phyloP scores from a whole-genome alignment of 2,113 vertebrate species.

The Python bivittatus region DNA sequence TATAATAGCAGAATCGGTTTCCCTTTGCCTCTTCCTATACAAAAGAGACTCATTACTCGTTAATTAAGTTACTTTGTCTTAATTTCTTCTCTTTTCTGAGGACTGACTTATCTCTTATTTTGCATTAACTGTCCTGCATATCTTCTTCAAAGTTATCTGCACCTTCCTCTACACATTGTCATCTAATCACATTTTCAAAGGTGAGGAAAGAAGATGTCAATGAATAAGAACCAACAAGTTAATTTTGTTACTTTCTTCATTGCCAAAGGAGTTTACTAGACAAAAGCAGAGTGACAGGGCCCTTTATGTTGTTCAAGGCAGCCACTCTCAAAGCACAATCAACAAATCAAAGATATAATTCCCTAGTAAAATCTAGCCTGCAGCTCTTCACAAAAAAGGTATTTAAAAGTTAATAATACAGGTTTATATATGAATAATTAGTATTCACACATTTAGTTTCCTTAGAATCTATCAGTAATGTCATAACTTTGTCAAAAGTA shows the following conservation, averaged over 20 bases:
- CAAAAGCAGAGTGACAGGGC: background rate
- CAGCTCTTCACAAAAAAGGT: background rate
- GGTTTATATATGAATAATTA: background rate
- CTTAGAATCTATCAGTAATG: background rate
- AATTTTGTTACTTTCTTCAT: background rate
- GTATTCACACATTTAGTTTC: background rate
- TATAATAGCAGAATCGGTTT: background rate
- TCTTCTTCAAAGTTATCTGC: background rate
- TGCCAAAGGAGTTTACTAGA: background rate
- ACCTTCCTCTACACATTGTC: background rate
- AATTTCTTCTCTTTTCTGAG: background rate
- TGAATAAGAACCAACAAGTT: background rate
- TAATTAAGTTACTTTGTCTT: background rate
- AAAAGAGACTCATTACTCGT: background rate
- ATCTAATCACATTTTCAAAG: background rate
- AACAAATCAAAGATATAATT: background rate
- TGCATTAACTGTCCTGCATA: background rate
- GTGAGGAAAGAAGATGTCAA: background rate
- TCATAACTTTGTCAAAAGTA: background rate
- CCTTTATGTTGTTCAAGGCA: background rate
- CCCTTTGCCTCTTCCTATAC: background rate
- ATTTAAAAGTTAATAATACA: background rate
- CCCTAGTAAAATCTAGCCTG: background rate
- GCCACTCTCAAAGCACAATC: background rate
- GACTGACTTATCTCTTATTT: background rate